Base-by-base conservation (phyloP, 37 sponge, comb jelly and placozoan genomes). In the Corticium candelabrum region DNA sequence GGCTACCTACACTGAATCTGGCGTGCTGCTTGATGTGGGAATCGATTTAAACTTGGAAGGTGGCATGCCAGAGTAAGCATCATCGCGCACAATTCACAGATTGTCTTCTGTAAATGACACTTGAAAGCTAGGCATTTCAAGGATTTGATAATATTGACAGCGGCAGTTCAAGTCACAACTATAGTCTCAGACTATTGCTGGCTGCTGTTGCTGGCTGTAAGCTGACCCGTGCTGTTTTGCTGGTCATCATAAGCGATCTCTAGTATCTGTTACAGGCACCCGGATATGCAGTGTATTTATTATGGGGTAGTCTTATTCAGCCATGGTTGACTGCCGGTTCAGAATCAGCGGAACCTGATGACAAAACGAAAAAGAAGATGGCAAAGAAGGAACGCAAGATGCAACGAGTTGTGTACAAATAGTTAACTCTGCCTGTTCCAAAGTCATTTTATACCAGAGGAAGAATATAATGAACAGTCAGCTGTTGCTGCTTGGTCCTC, bases 291-390 rank as follows among this genome's bases (percentile, higher is more conserved):
- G 62, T 50, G 62, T 50, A 50, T 50, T 50, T 21, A 21, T 21
- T 50, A 21, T 50, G 62, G 62, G 21, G 15, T 11, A 11, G 15
- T 50, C 62, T 50, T 11, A 50, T 50, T 50, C 62, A 50, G 62
- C 62, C 62, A 21, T 50, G 62, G 62, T 50, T 50, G 62, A 50
- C 62, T 11, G 62, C 62, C 62, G 62, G 62, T 50, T 50, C 62
- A 11, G 15, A 50, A 21, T 21, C 62, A 21, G 62, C 11, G 11
- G 62, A 50, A 50, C 62, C 62, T 50, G 62, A 50, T 21, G 11
- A 11, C 11, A 50, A 50, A 50, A 21, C 62, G 21, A 21, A 11
- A 50, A 50, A 50, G 62, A 50, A 50, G 21, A 50, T 50, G 62
- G 62, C 62, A 50, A 50, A 21, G 21, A 11, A 21, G 21, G 62